These are phyloP conservation scores for Apodemus agrarius DNA, from an alignment of 2,797 vertebrate species.

Conservation along the genomic window DNA sequence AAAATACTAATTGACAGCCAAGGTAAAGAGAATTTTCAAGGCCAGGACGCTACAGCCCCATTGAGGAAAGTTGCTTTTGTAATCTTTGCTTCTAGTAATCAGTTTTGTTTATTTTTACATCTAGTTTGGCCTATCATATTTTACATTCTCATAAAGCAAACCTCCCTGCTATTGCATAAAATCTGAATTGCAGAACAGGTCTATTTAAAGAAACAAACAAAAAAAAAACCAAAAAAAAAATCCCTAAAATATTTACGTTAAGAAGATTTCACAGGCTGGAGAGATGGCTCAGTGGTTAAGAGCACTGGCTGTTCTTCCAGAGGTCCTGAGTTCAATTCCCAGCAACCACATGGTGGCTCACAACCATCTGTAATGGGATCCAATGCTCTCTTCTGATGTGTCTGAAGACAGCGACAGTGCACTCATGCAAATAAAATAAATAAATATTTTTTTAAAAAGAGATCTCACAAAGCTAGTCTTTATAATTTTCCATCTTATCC, in stretches of 20 bases:
- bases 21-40: not conserved
- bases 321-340: no score
- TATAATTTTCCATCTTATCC: not conserved
- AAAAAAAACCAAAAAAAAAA: not conserved
- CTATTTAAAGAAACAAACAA: not conserved
- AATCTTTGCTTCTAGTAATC: not conserved
- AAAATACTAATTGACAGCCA: not conserved
- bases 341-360: no score
- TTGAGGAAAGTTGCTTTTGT: not conserved
- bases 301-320: no score
- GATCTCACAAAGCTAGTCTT: not conserved
- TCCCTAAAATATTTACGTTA: not conserved
- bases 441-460: not conserved
- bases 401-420: no score
- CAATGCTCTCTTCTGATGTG: no score
- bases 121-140: conserved; percentile 2
- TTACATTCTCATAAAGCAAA: not conserved
- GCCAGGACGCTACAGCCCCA: not conserved
- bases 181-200: not conserved
- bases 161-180: not conserved
- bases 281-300: no score
- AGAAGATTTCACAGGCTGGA: conserved; percentile 14
- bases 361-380: no score
- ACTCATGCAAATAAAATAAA: no score
- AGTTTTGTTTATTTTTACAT: conserved; percentile 14